phyloP scores from a whole-genome alignment of 2,888 invertebrate genomes.

The Sphaeridia pumilis region DNA sequence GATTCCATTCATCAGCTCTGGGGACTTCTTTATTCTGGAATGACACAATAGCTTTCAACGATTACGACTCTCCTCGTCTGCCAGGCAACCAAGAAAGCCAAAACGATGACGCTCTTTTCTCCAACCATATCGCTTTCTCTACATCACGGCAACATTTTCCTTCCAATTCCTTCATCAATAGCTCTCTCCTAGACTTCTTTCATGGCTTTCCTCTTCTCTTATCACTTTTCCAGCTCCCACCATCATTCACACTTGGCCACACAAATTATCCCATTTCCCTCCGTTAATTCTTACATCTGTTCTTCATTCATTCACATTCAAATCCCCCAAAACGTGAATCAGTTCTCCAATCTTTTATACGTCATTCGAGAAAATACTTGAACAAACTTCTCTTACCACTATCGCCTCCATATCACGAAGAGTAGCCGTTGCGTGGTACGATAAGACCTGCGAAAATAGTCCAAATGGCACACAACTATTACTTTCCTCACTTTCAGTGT shows the following conservation, averaged over 20 bases:
- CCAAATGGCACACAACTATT: conserved; percentile 1
- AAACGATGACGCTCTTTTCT: too few relatives aligned
- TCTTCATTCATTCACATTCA: neutral
- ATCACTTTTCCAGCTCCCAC: too few relatives aligned
- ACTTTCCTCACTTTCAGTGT: neutral
- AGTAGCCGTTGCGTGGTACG: conserved; percentile 44
- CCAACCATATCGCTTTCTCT: too few relatives aligned
- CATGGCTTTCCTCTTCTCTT: neutral
- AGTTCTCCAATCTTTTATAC: too few relatives aligned
- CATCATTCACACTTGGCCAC: too few relatives aligned
- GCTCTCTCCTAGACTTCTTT: neutral
- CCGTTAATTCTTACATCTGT: too few relatives aligned
- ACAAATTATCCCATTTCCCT: too few relatives aligned
- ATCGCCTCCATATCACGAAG: conserved; percentile 41
- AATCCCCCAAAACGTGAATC: neutral
- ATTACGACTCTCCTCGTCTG: conserved; percentile 1
- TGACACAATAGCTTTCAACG: neutral
- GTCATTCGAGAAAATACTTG: too few relatives aligned
- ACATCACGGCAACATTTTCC: too few relatives aligned
- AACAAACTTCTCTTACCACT: too few relatives aligned
- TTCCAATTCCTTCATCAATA: neutral
- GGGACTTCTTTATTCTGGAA: conserved; percentile 38
- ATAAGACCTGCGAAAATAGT: conserved; percentile 40
- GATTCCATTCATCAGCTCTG: conserved; percentile 40
- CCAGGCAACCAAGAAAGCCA: too few relatives aligned